phyloP scores from a whole-genome alignment of 2,797 vertebrate species.

The Semotilus atromaculatus region DNA sequence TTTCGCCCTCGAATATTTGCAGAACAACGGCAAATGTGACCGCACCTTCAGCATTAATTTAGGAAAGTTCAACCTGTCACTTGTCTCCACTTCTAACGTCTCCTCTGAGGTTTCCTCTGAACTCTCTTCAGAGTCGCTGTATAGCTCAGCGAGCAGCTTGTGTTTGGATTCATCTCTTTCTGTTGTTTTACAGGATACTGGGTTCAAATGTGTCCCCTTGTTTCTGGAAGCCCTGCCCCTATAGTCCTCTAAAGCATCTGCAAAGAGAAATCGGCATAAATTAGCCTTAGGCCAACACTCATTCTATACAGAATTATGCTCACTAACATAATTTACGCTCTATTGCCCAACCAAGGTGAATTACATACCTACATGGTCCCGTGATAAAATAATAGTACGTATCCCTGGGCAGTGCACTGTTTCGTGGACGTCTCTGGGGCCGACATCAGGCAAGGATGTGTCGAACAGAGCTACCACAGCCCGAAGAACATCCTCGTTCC shows the following conservation, averaged over 20 bases:
- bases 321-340: neutral
- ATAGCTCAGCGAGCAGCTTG: constrained; percentile 6
- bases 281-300: neutral
- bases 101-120: constrained; percentile 31
- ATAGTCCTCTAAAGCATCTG: constrained; percentile 44
- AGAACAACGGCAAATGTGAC: neutral
- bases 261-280: neutral
- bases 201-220: neutral
- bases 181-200: neutral
- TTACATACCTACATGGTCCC: constrained; percentile 48
- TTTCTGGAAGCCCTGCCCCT: neutral
- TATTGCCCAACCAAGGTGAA: neutral
- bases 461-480: constrained; percentile 56
- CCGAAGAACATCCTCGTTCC: constrained; percentile 53
- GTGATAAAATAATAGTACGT: constrained; percentile 57
- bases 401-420: constrained; percentile 44
- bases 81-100: neutral
- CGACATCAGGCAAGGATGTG: constrained; percentile 53
- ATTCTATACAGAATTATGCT: neutral
- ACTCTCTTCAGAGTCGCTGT: constrained; percentile 38
- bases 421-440: constrained; percentile 46
- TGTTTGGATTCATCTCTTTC: neutral
- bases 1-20: neutral
- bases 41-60: neutral
- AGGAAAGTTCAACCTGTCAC: constrained; percentile 8